Base-by-base conservation (phyloP, 2,113 vertebrate genomes). In the Shinisaurus crocodilurus region DNA sequence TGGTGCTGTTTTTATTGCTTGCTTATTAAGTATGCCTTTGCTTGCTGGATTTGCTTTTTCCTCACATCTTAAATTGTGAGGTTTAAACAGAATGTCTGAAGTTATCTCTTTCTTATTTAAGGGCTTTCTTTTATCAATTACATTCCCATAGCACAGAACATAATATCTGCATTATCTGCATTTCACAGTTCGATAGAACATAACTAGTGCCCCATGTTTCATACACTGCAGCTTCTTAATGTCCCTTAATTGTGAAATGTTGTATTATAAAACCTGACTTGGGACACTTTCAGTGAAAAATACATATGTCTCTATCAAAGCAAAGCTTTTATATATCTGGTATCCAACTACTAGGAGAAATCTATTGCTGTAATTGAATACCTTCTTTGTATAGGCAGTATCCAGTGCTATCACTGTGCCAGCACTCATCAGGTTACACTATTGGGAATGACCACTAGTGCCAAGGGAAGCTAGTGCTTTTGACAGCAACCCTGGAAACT, bases 211-310 rank as follows among this genome's bases (percentile, higher is more conserved):
- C 43, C 43, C 15, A 6, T 85, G 13, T 67, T 69, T 81, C 65
- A 50, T 67, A 50, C 23, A 29, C 27, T 88, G 40, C 43, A 88
- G n/a, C n/a, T 79, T 5, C 43, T 88, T 88, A 69, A 81, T 88
- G 45, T 50, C 20, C 27, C 18, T 77, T 80, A 80, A 12, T 32
- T 80, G 32, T 80, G 32, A 8, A 37, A 34, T 48, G 23, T 40
- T 63, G 81, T 80, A n/a, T 40, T 67, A 77, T 37, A 76, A 87
- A 76, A 85, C 27, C 29, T 76, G 60, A 80, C 60, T 54, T 37
- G 40, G 37, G 25, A 76, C 8, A 32, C 25, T 86, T 93, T 34
- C n/a, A 63, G n/a, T 70, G 82, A 85, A 69, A 85, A 86, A 89
- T 83, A 87, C 40, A 0, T 65, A 67, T 37, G 43, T 1, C 25